Conservation (phyloP, 2,888 invertebrate species). For the Megalurothrips usitatus region DNA sequence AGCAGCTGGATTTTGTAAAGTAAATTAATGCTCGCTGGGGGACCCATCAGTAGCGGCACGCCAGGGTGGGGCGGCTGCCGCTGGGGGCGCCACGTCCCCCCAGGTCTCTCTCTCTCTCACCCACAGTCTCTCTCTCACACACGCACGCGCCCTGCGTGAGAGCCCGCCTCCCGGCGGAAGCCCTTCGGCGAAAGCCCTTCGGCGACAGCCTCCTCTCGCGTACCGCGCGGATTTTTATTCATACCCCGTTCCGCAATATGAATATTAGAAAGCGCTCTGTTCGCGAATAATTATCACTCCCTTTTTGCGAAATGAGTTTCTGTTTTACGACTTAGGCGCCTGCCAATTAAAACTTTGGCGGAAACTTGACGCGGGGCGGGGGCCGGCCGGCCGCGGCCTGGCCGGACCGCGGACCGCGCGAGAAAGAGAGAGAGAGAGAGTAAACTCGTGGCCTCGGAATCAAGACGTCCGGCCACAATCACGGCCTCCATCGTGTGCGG, state of each 20-base stretch:
- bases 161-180: no score
- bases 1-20: conserved; percentile 24
- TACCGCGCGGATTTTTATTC: no score
- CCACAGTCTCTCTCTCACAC: no score
- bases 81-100: no score
- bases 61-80: not conserved
- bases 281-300: conserved; percentile 13
- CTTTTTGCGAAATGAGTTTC: not conserved
- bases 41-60: not conserved
- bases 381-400: not conserved
- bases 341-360: conserved; percentile 1
- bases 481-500: no score
- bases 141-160: no score
- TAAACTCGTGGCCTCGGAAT: not conserved
- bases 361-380: not conserved
- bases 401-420: not conserved
- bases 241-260: not conserved
- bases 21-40: conserved; percentile 22
- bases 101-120: no score
- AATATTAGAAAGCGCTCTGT: conserved; percentile 14
- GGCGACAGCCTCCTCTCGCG: no score
- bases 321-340: conserved; percentile 17
- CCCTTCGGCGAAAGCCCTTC: not conserved
- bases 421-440: not conserved
- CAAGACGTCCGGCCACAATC: not conserved